Conservation (phyloP, 35 echinoderm and acorn worm genomes). For the Eucidaris tribuloides region DNA sequence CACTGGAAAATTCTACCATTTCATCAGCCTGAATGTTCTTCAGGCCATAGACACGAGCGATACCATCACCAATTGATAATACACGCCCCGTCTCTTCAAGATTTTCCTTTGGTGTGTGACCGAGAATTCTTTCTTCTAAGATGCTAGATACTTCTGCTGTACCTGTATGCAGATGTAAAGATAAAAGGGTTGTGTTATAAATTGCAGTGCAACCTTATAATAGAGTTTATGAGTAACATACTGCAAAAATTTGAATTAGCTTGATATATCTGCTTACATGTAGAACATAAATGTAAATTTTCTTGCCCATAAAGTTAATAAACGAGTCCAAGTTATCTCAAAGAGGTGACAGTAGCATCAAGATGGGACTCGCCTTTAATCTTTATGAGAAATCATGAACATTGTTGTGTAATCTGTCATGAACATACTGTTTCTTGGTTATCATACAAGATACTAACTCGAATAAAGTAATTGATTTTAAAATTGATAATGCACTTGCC, state of each 20-base stretch:
- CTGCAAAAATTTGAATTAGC: too few relatives aligned
- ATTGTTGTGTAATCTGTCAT: too few relatives aligned
- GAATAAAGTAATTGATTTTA: too few relatives aligned
- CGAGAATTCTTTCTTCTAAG: conserved; percentile 93
- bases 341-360: too few relatives aligned
- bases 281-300: not conserved
- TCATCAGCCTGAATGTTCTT: conserved; percentile 99
- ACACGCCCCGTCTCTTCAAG: conserved; percentile 98
- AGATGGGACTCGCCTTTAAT: too few relatives aligned
- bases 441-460: too few relatives aligned
- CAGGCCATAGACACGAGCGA: conserved; percentile 98
- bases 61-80: conserved; percentile 99
- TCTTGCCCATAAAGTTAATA: not conserved
- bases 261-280: not conserved
- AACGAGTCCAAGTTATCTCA: too few relatives aligned
- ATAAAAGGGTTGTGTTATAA: not conserved
- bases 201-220: not conserved
- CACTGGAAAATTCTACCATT: conserved; percentile 99
- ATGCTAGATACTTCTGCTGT: conserved; percentile 97
- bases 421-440: too few relatives aligned
- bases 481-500: too few relatives aligned
- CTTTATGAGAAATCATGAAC: too few relatives aligned
- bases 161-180: conserved; percentile 36
- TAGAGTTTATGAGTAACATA: not conserved
- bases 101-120: conserved; percentile 87